These are phyloP conservation scores for Brotula barbata DNA, from an alignment of 2,797 vertebrate genomes.

Conservation along the genomic window DNA sequence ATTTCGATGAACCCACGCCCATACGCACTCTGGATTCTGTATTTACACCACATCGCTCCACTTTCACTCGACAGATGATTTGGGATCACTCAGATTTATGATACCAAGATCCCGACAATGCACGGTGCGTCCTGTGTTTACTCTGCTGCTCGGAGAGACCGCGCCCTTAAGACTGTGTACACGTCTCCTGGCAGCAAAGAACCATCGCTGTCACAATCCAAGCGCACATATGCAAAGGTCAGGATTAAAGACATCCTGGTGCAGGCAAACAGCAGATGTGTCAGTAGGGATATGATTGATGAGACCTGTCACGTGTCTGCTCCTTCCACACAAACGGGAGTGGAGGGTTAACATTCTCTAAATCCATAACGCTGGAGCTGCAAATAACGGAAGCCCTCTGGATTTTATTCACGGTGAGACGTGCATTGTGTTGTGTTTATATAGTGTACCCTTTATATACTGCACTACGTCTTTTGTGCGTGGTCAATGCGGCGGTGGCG, in stretches of 20 bases:
- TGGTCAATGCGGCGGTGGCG: conserved; percentile 9
- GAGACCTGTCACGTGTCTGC: conserved; percentile 55
- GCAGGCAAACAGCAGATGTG: conserved; percentile 63
- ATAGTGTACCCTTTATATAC: too few species aligned
- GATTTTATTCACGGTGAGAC: not conserved
- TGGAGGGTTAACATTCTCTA: conserved; percentile 32
- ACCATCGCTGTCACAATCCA: conserved; percentile 58
- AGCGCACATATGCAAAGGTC: conserved; percentile 63
- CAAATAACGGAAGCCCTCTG: conserved; percentile 17
- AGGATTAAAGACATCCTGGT: conserved; percentile 83
- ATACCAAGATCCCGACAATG: conserved; percentile 38
- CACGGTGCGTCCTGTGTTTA: conserved; percentile 64
- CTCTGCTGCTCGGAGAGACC: conserved; percentile 56
- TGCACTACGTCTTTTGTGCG: not conserved
- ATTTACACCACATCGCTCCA: not conserved
- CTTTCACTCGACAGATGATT: conserved; percentile 50
- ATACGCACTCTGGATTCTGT: too few species aligned
- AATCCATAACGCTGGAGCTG: conserved; percentile 39
- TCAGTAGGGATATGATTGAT: conserved; percentile 59
- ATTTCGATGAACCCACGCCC: too few species aligned
- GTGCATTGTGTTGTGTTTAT: too few species aligned
- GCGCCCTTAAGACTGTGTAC: conserved; percentile 76
- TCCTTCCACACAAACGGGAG: conserved; percentile 37
- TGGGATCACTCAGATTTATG: conserved; percentile 51
- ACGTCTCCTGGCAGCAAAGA: conserved; percentile 61